A percentile compares a stretch with the other conserved stretches of the same genome.
Conservation (phyloP, 2,113 vertebrate species). For the Lates calcarifer region DNA sequence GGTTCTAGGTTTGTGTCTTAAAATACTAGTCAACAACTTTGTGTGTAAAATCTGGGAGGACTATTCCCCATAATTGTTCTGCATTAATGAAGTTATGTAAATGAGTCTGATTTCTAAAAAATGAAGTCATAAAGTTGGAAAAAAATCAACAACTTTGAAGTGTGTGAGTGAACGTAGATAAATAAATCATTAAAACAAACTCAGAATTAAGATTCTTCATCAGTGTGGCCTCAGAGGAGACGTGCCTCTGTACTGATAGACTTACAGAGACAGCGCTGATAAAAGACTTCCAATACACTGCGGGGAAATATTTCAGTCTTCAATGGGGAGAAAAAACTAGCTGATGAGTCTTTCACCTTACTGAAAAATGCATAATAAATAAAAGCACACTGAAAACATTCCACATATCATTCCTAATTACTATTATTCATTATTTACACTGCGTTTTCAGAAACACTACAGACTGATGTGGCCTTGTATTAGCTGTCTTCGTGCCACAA, state of each 20-base stretch:
- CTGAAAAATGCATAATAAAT: constrained; percentile 30
- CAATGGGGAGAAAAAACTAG: neutral
- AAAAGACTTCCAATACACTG: constrained; percentile 22
- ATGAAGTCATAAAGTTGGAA: neutral
- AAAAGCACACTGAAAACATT: constrained; percentile 9
- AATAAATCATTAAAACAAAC: constrained; percentile 61
- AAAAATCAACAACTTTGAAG: constrained; percentile 39
- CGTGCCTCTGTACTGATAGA: neutral
- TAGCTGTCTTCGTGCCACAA: constrained; percentile 1
- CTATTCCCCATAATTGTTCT: neutral
- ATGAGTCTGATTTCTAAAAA: constrained; percentile 13
- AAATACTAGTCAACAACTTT: neutral
- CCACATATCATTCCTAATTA: neutral
- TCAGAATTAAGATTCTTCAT: constrained; percentile 42
- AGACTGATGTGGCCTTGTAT: constrained; percentile 4
- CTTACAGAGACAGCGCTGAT: constrained; percentile 1
- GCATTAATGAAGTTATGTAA: constrained; percentile 2
- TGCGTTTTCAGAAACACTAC: neutral
- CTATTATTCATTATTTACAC: constrained; percentile 27
- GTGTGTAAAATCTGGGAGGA: neutral
- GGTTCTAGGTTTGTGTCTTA: too few relatives aligned
- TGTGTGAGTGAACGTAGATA: constrained; percentile 24
- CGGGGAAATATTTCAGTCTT: neutral
- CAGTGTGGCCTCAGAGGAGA: constrained; percentile 24
- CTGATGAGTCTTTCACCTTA: neutral